These are phyloP conservation scores for Gadopsis marmoratus DNA, from an alignment of 2,797 vertebrate species.

Conservation along the genomic window DNA sequence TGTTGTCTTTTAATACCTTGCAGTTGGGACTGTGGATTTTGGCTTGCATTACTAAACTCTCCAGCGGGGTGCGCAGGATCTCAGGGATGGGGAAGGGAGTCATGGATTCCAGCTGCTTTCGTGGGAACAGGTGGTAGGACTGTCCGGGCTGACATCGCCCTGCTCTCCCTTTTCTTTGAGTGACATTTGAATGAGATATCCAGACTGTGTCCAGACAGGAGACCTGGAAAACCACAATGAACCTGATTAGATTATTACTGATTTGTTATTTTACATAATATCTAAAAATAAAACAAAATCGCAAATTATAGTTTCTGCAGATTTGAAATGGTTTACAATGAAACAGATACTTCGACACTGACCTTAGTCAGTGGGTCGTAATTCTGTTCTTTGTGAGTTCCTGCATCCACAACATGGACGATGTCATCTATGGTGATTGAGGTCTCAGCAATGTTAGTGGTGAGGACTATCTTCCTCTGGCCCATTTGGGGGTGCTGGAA, in stretches of 20 bases:
- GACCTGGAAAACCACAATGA: conserved; percentile 82
- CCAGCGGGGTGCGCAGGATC: conserved; percentile 95
- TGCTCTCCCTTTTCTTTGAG: conserved; percentile 93
- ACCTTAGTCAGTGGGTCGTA: conserved; percentile 96
- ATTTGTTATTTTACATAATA: not conserved
- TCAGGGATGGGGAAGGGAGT: conserved; percentile 91
- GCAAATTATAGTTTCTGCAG: too few species aligned
- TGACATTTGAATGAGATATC: conserved; percentile 94
- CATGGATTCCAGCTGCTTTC: conserved; percentile 90
- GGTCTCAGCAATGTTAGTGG: conserved; percentile 97
- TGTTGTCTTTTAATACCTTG: conserved; percentile 83
- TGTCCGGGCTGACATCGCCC: conserved; percentile 96
- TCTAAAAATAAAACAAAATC: not conserved
- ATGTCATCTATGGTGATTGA: conserved; percentile 98
- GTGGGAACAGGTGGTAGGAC: conserved; percentile 94
- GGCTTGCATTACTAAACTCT: conserved; percentile 95
- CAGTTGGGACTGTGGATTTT: conserved; percentile 95
- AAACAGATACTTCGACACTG: not conserved
- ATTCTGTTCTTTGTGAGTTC: conserved; percentile 94
- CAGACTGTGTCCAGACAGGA: conserved; percentile 96
- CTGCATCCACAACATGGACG: conserved; percentile 94
- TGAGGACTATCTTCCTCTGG: conserved; percentile 92
- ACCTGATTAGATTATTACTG: not conserved
- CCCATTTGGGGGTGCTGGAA: conserved; percentile 89
- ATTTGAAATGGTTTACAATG: not conserved